Conservation (phyloP, 1,140 invertebrate species). For the Listronotus bonariensis region DNA sequence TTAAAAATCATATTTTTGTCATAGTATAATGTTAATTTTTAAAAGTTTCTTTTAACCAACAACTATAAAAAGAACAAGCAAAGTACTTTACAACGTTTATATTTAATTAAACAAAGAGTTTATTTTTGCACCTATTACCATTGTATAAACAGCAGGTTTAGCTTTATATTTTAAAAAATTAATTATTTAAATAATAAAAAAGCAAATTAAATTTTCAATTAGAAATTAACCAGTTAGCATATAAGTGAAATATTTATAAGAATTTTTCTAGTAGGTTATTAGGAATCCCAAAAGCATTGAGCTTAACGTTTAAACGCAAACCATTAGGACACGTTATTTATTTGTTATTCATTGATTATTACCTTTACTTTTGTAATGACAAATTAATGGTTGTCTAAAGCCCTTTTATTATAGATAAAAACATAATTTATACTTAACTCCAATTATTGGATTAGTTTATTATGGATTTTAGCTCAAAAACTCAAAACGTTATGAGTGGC, state of each 20-base stretch:
- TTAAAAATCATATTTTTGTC: too few species aligned
- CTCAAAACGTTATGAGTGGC: not conserved
- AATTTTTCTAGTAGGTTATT: not conserved
- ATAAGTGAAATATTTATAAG: conserved; percentile 1
- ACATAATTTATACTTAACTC: conserved; percentile 16
- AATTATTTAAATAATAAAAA: too few species aligned
- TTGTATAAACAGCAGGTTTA: too few species aligned
- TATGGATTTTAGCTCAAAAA: not conserved
- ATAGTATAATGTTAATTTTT: too few species aligned
- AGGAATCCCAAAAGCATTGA: conserved; percentile 1
- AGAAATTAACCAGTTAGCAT: conserved; percentile 5
- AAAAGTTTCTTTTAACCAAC: too few species aligned
- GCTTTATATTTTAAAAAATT: too few species aligned
- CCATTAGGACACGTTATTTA: conserved; percentile 27
- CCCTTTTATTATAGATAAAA: conserved; percentile 17
- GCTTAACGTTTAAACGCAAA: conserved; percentile 6
- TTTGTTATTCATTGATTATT: conserved; percentile 44
- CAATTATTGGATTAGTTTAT: conserved; percentile 13
- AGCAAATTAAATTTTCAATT: too few species aligned
- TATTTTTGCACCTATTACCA: too few species aligned
- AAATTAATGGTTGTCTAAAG: conserved; percentile 35
- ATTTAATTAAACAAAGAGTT: too few species aligned
- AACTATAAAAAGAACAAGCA: too few species aligned
- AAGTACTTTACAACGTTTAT: too few species aligned
- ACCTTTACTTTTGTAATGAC: conserved; percentile 38